These are phyloP conservation scores for Rynchops niger DNA, from an alignment of 2,113 vertebrate species.

Conservation along the genomic window DNA sequence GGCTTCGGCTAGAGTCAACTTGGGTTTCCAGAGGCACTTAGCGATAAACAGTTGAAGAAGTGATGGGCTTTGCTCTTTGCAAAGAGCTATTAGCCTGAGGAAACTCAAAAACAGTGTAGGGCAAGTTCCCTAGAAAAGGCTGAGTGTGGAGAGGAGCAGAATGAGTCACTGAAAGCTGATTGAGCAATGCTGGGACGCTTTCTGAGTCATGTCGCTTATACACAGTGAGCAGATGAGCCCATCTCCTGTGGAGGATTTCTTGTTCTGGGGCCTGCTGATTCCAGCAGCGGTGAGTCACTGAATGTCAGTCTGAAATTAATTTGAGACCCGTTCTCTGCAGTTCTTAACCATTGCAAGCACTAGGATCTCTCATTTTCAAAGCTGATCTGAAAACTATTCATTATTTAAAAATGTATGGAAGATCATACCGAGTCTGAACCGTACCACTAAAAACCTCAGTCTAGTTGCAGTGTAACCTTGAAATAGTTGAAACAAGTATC, in stretches of 20 bases:
- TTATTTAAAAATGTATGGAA: background rate
- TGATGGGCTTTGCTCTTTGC: background rate
- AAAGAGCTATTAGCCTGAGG: background rate
- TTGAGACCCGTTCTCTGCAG: background rate
- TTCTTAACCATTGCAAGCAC: background rate
- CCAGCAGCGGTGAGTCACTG: conserved; percentile 34
- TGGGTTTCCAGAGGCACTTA: background rate
- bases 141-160: background rate
- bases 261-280: conserved; percentile 4
- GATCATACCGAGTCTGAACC: background rate
- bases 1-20: background rate
- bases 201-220: conserved; percentile 29
- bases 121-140: background rate
- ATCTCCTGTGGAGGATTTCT: conserved; percentile 12
- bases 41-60: background rate
- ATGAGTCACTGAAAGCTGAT: conserved; percentile 38
- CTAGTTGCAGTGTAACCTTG: background rate
- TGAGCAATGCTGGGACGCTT: conserved; percentile 34
- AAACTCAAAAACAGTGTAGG: background rate
- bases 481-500: background rate
- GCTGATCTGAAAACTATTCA: background rate
- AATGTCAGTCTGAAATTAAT: background rate
- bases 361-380: background rate
- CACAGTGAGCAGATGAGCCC: background rate
- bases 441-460: background rate